Conservation (phyloP, 2,888 invertebrate genomes). For the Shargacucullia verbasci region DNA sequence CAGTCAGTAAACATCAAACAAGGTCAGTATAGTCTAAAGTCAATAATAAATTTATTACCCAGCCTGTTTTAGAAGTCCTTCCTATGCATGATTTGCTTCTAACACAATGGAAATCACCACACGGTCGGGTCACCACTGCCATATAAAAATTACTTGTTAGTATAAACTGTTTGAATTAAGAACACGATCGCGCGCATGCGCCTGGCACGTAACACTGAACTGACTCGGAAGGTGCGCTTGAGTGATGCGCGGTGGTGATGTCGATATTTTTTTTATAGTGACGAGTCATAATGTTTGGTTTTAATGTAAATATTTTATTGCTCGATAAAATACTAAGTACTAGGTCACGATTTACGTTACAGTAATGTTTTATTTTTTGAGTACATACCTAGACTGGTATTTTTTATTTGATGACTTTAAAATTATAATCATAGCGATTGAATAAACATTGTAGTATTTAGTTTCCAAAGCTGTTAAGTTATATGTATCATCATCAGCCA, state of each 20-base stretch:
- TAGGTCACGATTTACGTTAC: constrained; percentile 25
- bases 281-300: constrained; percentile 37
- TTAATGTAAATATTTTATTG: constrained; percentile 14
- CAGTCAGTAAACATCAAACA: constrained; percentile 45
- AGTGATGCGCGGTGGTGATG: constrained; percentile 63
- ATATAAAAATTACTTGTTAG: constrained; percentile 78
- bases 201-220: constrained; percentile 81
- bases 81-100: constrained; percentile 72
- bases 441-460: too few relatives aligned
- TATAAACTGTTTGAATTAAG: constrained; percentile 55
- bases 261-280: constrained; percentile 58
- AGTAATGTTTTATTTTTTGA: neutral
- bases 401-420: too few relatives aligned
- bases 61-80: constrained; percentile 75
- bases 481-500: too few relatives aligned
- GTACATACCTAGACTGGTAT: too few relatives aligned
- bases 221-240: constrained; percentile 71
- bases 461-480: too few relatives aligned
- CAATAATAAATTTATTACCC: constrained; percentile 70
- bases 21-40: constrained; percentile 42
- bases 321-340: constrained; percentile 16
- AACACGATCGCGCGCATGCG: constrained; percentile 84
- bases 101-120: constrained; percentile 81
- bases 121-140: constrained; percentile 84
- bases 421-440: too few relatives aligned